Evolutionary conservation across 2,888 invertebrate genomes (phyloP), one percentile per base, ranked within the genome.

Genomic region (Shargacucullia verbasci): DNA sequence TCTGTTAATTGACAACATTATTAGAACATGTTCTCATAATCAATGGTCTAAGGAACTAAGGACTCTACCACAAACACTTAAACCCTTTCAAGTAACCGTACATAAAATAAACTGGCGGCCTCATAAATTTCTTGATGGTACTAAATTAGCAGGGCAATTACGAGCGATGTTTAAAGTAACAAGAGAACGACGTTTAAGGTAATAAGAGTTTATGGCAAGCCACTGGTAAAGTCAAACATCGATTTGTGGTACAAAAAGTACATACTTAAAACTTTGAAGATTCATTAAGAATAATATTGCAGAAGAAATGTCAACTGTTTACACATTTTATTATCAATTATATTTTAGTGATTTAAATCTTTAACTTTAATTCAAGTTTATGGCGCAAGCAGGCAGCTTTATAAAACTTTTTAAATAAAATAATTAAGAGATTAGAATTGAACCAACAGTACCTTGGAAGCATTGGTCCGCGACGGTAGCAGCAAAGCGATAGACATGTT

Each of bases 1-100:
- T 98, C 98, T 98, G 95, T 74, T 93, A 90, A 88, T 50, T 68
- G 57, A 73, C 45, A 45, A 52, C 4, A 39, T 25, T 15, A 14
- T 64, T 56, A 74, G 54, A 56, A 60, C 12, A 13, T 6, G 12
- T 5, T 29, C 6, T 49, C 12, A 0, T n/a, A 14, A 6, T 34
- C 29, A 7, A 29, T 9, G 20, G 6, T 6, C 13, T 29, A 9
- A 13, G 10, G 8, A 27, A 31, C 25, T 33, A 31, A 15, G 15
- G 39, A 14, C 37, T 37, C 11, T 47, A 38, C 50, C 39, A 45
- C 10, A 9, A 37, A 37, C 14, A 14, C 13, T 37, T 3, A 9
- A 14, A 10, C 13, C 1, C 2, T 3, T 13, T 37, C 14, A 35
- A 9, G 29, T 6, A 3, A 29, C 4, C 20, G 20, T 20, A 20